Evolutionary conservation across 2,797 vertebrate genomes (phyloP).

Genomic region (Premnoplex brunnescens): DNA sequence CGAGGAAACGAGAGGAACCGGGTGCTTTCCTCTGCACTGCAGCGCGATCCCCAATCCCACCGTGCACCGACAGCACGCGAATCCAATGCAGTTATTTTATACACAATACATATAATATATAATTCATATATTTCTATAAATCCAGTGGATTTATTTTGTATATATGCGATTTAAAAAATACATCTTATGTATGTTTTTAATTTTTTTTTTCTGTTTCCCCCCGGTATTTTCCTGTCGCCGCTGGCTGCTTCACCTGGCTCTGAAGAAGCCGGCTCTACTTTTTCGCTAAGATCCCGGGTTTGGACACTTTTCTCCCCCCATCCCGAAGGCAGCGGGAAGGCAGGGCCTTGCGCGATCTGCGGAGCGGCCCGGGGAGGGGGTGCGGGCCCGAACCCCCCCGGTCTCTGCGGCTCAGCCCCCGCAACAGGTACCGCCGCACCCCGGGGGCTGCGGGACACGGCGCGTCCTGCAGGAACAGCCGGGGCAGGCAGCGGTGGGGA

Average conservation of each 20-base stretch:
- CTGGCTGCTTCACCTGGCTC: neutral
- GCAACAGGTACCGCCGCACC: neutral
- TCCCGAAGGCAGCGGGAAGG: neutral
- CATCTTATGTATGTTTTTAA: neutral
- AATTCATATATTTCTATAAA: neutral
- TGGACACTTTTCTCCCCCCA: neutral
- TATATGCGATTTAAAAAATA: neutral
- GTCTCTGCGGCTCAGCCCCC: neutral
- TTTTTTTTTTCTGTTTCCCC: neutral
- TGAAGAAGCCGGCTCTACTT: neutral
- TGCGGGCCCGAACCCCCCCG: fast-evolving
- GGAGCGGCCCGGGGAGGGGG: neutral
- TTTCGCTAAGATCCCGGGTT: neutral
- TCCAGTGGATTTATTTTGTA: neutral
- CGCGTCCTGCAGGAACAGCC: neutral
- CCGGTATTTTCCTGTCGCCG: neutral
- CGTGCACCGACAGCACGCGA: fast-evolving
- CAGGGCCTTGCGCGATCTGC: neutral
- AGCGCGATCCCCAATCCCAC: neutral
- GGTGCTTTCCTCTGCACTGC: neutral
- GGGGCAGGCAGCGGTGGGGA: fast-evolving
- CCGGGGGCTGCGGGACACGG: neutral
- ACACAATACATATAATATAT: neutral
- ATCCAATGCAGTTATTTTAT: neutral
- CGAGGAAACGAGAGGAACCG: neutral